A percentile compares a stretch with the other conserved stretches of the same genome.
phyloP scores from a whole-genome alignment of 2,888 invertebrate species.

The Amiota minor region DNA sequence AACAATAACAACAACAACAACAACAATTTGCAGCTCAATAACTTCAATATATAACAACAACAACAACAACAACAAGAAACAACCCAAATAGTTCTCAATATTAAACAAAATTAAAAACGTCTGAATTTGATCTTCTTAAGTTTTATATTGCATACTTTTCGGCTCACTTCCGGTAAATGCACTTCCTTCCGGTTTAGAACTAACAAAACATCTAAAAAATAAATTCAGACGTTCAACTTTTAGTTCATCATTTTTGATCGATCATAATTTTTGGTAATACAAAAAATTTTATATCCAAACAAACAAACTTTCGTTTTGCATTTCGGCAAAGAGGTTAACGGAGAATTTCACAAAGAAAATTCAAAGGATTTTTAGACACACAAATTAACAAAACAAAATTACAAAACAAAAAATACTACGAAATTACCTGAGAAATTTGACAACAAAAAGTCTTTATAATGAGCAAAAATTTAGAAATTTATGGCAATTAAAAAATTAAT shows the following conservation, averaged over 20 bases:
- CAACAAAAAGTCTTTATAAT: conserved; percentile 37
- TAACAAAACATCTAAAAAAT: conserved; percentile 51
- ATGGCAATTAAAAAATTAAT: conserved; percentile 41
- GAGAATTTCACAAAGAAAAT: neutral
- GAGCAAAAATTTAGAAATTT: conserved; percentile 34
- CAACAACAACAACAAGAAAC: conserved; percentile 37
- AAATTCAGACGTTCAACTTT: conserved; percentile 67
- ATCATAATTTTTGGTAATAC: conserved; percentile 45
- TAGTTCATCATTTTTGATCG: conserved; percentile 48
- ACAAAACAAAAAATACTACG: conserved; percentile 61
- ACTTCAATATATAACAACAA: conserved; percentile 42
- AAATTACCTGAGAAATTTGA: conserved; percentile 70
- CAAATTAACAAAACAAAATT: conserved; percentile 44
- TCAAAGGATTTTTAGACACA: neutral
- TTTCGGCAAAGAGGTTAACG: conserved; percentile 18
- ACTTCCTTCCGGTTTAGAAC: conserved; percentile 55
- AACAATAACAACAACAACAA: conserved; percentile 38
- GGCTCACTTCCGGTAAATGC: conserved; percentile 41
- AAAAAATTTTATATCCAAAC: neutral
- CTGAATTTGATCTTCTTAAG: conserved; percentile 58
- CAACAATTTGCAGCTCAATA: conserved; percentile 25
- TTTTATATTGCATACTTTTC: conserved; percentile 48
- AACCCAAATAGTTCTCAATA: conserved; percentile 42
- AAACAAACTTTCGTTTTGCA: conserved; percentile 32
- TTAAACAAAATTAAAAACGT: conserved; percentile 65